These are phyloP conservation scores for Tanytarsus gracilentus DNA, from an alignment of 2,888 invertebrate genomes.

Conservation along the genomic window DNA sequence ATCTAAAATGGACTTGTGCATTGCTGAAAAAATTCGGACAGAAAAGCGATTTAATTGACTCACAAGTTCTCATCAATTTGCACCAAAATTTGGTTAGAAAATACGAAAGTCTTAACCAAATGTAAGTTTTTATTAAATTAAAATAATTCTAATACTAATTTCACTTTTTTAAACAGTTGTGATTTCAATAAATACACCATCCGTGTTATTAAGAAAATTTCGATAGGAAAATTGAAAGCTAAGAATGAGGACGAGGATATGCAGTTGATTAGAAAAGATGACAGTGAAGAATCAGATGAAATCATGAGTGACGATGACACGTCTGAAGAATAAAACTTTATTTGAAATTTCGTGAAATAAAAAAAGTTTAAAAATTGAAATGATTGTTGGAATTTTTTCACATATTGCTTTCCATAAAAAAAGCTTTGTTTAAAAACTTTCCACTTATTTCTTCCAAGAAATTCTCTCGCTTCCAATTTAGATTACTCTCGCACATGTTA, in stretches of 20 bases:
- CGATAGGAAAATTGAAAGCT: conserved; percentile 33
- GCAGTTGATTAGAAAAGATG: conserved; percentile 33
- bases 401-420: too few species aligned
- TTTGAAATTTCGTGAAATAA: too few species aligned
- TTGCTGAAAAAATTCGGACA: conserved; percentile 59
- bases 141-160: background rate
- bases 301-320: conserved; percentile 12
- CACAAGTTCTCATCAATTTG: conserved; percentile 56
- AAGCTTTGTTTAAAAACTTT: too few species aligned
- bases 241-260: conserved; percentile 37
- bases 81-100: conserved; percentile 72
- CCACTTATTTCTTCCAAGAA: too few species aligned
- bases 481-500: too few species aligned
- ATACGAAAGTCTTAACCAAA: conserved; percentile 71
- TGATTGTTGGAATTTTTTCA: too few species aligned
- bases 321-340: conserved; percentile 16
- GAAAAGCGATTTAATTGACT: conserved; percentile 50
- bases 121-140: conserved; percentile 52
- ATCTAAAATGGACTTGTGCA: conserved; percentile 68
- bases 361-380: background rate
- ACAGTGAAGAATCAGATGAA: background rate
- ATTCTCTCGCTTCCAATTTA: too few species aligned
- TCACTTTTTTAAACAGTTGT: conserved; percentile 53
- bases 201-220: conserved; percentile 54
- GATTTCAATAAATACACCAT: conserved; percentile 84